phyloP scores from a whole-genome alignment of 1,140 invertebrate genomes.

The Bilobella aurantiaca region DNA sequence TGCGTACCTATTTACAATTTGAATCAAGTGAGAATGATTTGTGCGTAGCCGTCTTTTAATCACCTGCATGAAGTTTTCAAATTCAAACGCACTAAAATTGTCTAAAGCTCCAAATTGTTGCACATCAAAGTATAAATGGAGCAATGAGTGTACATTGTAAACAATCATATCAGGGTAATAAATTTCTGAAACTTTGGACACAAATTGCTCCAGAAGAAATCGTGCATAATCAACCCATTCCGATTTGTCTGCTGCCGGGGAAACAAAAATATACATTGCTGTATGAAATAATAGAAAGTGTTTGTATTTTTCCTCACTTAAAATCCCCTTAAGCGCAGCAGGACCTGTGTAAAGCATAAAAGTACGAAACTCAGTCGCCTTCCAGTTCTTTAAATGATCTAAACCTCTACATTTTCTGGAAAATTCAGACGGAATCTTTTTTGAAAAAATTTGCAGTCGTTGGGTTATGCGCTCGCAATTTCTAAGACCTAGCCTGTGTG shows the following conservation, averaged over 20 bases:
- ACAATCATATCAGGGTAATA: constrained; percentile 1
- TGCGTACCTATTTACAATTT: no score
- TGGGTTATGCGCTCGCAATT: not conserved
- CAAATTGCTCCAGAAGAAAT: not conserved
- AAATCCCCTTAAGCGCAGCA: constrained; percentile 37
- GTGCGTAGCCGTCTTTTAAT: no score
- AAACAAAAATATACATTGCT: constrained; percentile 33
- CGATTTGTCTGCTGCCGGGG: not conserved
- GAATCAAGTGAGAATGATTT: no score
- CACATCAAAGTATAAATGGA: not conserved
- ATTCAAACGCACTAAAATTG: not conserved
- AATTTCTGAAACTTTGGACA: not conserved
- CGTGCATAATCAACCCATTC: constrained; percentile 6
- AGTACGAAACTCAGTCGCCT: constrained; percentile 43
- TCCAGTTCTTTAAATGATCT: constrained; percentile 40
- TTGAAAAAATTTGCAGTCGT: not conserved
- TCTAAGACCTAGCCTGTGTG: not conserved
- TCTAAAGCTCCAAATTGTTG: not conserved
- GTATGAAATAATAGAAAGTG: constrained; percentile 40
- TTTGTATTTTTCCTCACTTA: constrained; percentile 37
- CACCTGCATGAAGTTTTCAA: constrained; percentile 3
- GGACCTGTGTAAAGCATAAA: constrained; percentile 43
- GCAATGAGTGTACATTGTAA: not conserved
- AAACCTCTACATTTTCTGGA: constrained; percentile 39
- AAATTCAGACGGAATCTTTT: constrained; percentile 39